A percentile compares a stretch with the other conserved stretches of the same genome.
Conservation (phyloP, 2,888 invertebrate species). For the Lobophora halterata region DNA sequence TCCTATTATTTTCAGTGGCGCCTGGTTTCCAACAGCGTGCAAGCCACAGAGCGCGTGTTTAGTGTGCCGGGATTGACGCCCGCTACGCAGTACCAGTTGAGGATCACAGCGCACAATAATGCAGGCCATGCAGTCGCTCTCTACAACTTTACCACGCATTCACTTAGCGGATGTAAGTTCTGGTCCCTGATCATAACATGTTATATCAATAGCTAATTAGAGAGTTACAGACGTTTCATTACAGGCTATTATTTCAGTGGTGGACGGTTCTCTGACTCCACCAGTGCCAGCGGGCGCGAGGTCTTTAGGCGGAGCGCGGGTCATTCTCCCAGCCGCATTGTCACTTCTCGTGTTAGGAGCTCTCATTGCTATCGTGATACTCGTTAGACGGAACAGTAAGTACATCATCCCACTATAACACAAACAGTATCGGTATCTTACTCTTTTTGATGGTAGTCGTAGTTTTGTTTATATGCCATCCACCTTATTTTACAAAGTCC, state of each 20-base stretch:
- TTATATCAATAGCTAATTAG: no score
- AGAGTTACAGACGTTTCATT: no score
- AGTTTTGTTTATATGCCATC: no score
- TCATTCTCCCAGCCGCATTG: conserved; percentile 83
- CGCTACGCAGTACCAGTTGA: conserved; percentile 87
- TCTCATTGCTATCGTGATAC: conserved; percentile 84
- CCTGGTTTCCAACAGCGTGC: conserved; percentile 89
- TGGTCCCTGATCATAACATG: no score
- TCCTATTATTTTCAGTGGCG: conserved; percentile 81
- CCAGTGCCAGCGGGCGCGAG: conserved; percentile 85
- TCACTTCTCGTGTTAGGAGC: conserved; percentile 84
- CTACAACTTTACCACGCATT: conserved; percentile 92
- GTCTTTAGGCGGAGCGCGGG: conserved; percentile 84
- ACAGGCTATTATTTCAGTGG: conserved; percentile 52
- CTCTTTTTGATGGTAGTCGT: no score
- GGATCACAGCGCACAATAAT: conserved; percentile 91
- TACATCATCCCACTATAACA: no score
- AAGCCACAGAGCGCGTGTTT: conserved; percentile 89
- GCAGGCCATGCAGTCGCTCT: conserved; percentile 91
- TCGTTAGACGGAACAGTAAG: conserved; percentile 86
- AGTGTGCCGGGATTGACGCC: conserved; percentile 89
- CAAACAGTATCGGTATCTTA: background rate
- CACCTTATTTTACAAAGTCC: no score
- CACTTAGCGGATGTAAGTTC: conserved; percentile 87
- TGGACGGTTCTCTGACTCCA: conserved; percentile 83